Evolutionary conservation across 2,113 vertebrate species (phyloP).

Genomic region (Sarotherodon lohbergeri): DNA sequence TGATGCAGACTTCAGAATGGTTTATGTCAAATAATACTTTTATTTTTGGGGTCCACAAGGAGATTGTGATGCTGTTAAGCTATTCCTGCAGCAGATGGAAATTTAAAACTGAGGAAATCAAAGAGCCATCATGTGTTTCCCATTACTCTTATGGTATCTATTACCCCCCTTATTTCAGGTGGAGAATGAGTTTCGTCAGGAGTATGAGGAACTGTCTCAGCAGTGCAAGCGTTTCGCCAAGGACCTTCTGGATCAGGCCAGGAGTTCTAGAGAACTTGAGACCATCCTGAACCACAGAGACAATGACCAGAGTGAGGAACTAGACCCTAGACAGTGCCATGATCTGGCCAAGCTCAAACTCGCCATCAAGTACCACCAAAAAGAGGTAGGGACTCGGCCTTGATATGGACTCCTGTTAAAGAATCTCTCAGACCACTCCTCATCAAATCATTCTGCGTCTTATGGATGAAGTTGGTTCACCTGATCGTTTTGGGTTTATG

Average conservation of each 20-base stretch:
- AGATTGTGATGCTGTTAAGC: background rate
- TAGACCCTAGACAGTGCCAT: constrained; percentile 90
- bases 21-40: background rate
- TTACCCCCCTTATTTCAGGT: constrained; percentile 58
- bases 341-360: constrained; percentile 96
- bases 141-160: fast-evolving
- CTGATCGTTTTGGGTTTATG: background rate
- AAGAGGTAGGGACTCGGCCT: constrained; percentile 81
- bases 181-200: constrained; percentile 97
- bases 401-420: background rate
- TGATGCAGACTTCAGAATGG: background rate
- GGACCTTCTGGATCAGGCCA: constrained; percentile 94
- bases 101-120: background rate
- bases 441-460: background rate
- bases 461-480: background rate
- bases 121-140: background rate
- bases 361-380: constrained; percentile 99
- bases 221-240: constrained; percentile 98
- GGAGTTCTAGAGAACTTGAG: constrained; percentile 91
- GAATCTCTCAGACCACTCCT: background rate
- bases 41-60: background rate
- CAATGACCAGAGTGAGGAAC: constrained; percentile 91
- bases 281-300: constrained; percentile 96
- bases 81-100: background rate
- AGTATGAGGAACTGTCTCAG: constrained; percentile 97